phyloP scores from a whole-genome alignment of 2,888 invertebrate species.

The Hirtodrosophila duncani region DNA sequence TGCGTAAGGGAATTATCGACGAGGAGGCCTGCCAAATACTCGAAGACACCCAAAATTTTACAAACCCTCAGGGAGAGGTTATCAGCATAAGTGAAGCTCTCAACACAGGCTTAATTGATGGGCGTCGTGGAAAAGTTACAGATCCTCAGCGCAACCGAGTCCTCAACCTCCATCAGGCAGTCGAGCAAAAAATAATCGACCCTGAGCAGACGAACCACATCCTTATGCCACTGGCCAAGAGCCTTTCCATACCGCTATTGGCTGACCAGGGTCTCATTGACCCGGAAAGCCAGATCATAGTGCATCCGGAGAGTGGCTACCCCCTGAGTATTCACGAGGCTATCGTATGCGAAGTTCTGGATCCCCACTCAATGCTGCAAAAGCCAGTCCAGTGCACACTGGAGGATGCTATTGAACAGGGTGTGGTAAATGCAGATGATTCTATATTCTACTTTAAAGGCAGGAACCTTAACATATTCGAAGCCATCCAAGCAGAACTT shows the following conservation, averaged over 20 bases:
- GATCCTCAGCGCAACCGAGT: constrained; percentile 91
- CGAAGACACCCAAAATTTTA: constrained; percentile 81
- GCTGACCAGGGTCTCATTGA: constrained; percentile 92
- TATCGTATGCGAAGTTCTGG: constrained; percentile 91
- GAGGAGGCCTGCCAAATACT: constrained; percentile 85
- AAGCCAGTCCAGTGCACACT: constrained; percentile 85
- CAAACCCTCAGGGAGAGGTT: constrained; percentile 81
- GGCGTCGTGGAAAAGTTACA: constrained; percentile 86
- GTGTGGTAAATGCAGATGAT: constrained; percentile 85
- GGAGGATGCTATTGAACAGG: constrained; percentile 85
- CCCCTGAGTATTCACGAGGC: constrained; percentile 89
- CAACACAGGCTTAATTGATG: constrained; percentile 84
- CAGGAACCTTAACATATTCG: constrained; percentile 83
- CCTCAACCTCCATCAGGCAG: constrained; percentile 89
- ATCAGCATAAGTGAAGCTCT: constrained; percentile 88
- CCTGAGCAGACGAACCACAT: constrained; percentile 86
- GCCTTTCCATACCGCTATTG: constrained; percentile 89
- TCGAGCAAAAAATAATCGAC: constrained; percentile 89
- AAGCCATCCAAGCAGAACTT: constrained; percentile 84
- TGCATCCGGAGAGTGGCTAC: constrained; percentile 92
- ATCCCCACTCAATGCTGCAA: constrained; percentile 86
- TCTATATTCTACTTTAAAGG: constrained; percentile 83
- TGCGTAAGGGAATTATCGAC: constrained; percentile 88
- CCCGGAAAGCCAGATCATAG: constrained; percentile 84
- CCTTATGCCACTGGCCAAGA: constrained; percentile 88